These are phyloP conservation scores for Phalera bucephala DNA, from an alignment of 2,888 invertebrate genomes.

Conservation along the genomic window DNA sequence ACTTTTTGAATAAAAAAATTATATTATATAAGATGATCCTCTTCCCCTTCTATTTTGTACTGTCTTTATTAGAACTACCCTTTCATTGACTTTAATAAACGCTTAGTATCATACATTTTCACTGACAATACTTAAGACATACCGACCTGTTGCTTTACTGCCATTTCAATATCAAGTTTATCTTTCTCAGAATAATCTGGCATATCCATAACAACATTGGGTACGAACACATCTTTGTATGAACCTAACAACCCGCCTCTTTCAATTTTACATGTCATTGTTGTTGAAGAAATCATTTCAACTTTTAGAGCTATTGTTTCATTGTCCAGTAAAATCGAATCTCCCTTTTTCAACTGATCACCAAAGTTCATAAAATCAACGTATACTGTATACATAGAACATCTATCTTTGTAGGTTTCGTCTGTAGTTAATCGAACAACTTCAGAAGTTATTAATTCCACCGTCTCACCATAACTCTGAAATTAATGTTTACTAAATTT, in stretches of 20 bases:
- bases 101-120: too few species aligned
- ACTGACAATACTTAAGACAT: too few species aligned
- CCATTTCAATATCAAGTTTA: conserved; percentile 57
- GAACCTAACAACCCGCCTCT: conserved; percentile 68
- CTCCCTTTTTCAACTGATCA: conserved; percentile 74
- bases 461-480: conserved; percentile 57
- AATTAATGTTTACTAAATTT: too few species aligned
- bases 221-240: conserved; percentile 67
- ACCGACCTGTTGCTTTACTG: conserved; percentile 67
- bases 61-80: too few species aligned
- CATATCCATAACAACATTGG: conserved; percentile 63
- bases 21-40: too few species aligned
- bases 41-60: too few species aligned
- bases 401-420: conserved; percentile 80
- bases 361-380: conserved; percentile 79
- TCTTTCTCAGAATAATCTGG: conserved; percentile 66
- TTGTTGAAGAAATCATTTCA: conserved; percentile 66
- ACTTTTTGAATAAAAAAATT: too few species aligned
- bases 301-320: conserved; percentile 90
- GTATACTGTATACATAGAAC: conserved; percentile 79
- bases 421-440: conserved; percentile 78
- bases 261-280: conserved; percentile 66
- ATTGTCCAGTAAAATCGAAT: conserved; percentile 82
- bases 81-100: too few species aligned
- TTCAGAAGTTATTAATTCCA: conserved; percentile 69